Evolutionary conservation across 2,888 invertebrate genomes (phyloP), one percentile per base, ranked within the genome.

Genomic region (Drosophila heteroneura): DNA sequence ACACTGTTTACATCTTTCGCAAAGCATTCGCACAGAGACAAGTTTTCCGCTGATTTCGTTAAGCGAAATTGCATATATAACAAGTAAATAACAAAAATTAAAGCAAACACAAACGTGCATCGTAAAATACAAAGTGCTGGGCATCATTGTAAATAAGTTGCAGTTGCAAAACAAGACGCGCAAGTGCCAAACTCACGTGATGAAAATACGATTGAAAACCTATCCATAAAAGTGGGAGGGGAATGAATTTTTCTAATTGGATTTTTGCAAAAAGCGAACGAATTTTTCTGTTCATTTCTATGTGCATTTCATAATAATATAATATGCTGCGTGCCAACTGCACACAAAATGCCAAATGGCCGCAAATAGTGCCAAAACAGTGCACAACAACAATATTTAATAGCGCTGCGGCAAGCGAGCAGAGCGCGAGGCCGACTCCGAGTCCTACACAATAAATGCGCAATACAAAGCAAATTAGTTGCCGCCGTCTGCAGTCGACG

Each of bases 401-500:
- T 61, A 69, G 76, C 62, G 75, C 59, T 63, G 73, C 65, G 69
- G 62, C 74, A 47, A 26, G 59, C 67, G 69, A 74, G 61, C 74
- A 78, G 71, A 79, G 76, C 74, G 81, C 77, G 65, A 81, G 68
- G 65, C 66, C 65, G 41, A 73, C 32, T 67, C 64, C 74, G 80
- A 71, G 77, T 79, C 86, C 83, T 77, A 71, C 53, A 66, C 79
- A 76, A 85, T 86, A 86, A 86, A 79, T 86, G 90, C 86, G 86
- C 90, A 90, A 86, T 89, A 82, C 74, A 76, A 76, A 63, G 83
- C 76, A 75, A 83, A 85, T 75, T 86, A 77, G 77, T 66, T 56
- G 73, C 69, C 67, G 81, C 68, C 70, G 82, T 79, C 74, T 76
- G 80, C 69, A 73, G 75, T 70, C 69, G 70, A 51, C 73, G 59